A percentile compares a stretch with the other conserved stretches of the same genome.
Conservation (phyloP, 2,888 invertebrate species). For the Smittia sp. region DNA sequence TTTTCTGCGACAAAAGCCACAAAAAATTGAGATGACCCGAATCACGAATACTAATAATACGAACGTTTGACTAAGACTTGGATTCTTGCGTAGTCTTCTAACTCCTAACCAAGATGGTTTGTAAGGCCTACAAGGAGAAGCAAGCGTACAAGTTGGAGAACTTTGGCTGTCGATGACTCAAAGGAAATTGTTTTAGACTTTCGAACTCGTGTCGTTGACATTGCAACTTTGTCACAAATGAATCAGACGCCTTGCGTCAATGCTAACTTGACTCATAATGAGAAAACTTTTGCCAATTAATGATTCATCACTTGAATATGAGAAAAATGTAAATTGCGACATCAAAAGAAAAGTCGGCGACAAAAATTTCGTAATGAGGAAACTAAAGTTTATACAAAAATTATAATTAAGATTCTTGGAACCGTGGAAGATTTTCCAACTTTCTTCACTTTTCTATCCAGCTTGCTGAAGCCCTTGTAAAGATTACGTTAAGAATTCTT, state of each 20-base stretch:
- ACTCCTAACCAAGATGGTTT: no score
- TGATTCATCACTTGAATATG: background rate
- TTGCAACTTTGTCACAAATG: no score
- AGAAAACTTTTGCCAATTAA: background rate
- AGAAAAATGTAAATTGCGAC: background rate
- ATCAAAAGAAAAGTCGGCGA: background rate
- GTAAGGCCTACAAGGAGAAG: no score
- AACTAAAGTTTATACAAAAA: background rate
- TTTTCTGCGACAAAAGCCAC: conserved; percentile 67
- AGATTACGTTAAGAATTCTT: background rate
- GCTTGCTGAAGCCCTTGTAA: background rate
- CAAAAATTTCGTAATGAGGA: background rate
- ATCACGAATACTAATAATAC: conserved; percentile 51
- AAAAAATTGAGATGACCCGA: conserved; percentile 51
- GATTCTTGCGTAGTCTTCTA: background rate
- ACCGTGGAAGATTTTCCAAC: background rate
- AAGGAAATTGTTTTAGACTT: no score
- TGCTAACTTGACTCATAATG: background rate
- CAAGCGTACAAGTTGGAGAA: no score
- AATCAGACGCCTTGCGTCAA: no score
- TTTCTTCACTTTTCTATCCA: background rate
- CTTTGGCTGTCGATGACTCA: no score
- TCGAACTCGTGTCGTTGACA: no score
- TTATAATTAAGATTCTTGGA: background rate
- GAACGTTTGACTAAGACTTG: conserved; percentile 49